Evolutionary conservation across 2,113 vertebrate species (phyloP), one percentile per base, ranked within the genome.

Genomic region (Agelaius tricolor): DNA sequence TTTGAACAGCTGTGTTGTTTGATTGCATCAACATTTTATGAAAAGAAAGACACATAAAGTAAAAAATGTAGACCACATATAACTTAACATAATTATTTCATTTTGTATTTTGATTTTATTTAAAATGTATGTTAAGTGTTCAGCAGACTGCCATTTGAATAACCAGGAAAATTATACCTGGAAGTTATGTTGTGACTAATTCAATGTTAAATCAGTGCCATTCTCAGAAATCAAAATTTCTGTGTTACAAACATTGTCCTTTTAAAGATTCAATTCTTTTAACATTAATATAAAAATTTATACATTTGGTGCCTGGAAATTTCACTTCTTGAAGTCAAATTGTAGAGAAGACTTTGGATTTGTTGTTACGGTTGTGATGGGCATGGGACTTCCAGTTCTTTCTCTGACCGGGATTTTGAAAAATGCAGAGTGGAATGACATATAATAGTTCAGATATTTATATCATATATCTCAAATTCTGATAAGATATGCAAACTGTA

Each of bases 1-100:
- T 96, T 97, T 73, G 68, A 96, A 90, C 65, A 97, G 44, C 85
- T 91, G 37, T 65, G 30, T 85, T 63, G 65, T 78, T 96, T 69
- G 94, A 92, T 94, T 80, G 74, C 89, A 94, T 15, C 72, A 73
- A 77, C 57, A 66, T 57, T 43, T 87, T 74, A 68, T 91, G n/a
- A 74, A 79, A 87, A 80, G 55, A 78, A 83, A n/a, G 51, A 91
- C 65, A 71, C 11, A 8, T 76, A 44, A 84, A 86, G 57, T 85
- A 27, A 89, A 86, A 86, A 82, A 52, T 23, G 18, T 26, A 46
- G 61, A 39, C 7, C 30, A 30, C 8, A 4, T 59, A 10, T n/a
- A 46, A 69, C 33, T 84, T 52, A 47, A 65, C 26, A 20, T 47
- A 73, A 24, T n/a, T 55, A 47, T 63, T 94, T 14, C 11, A 35